Percentiles rank a stretch among this genome's conserved stretches.
These are phyloP conservation scores for Struthidea cinerea DNA, from an alignment of 2,113 vertebrate genomes.

Conservation along the genomic window DNA sequence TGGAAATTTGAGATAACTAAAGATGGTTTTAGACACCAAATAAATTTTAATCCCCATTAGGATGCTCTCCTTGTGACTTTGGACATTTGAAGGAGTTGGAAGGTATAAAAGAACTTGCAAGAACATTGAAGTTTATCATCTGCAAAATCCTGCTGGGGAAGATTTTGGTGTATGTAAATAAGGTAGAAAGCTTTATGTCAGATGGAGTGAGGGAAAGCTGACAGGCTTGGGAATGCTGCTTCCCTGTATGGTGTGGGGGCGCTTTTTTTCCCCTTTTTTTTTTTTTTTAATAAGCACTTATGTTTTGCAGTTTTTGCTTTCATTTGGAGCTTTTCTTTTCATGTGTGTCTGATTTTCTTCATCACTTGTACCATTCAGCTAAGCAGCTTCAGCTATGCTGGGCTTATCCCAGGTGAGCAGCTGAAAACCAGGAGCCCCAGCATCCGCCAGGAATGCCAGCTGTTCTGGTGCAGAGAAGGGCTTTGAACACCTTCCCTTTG, in stretches of 20 bases:
- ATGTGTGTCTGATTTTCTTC: background rate
- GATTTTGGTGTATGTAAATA: background rate
- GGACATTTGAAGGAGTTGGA: background rate
- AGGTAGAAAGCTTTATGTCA: background rate
- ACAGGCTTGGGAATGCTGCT: background rate
- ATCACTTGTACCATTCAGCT: background rate
- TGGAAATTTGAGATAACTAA: background rate
- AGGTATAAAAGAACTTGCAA: background rate
- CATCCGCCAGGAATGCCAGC: background rate
- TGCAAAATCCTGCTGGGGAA: background rate
- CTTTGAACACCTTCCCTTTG: background rate
- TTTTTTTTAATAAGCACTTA: background rate
- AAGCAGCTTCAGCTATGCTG: background rate
- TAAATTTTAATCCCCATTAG: background rate
- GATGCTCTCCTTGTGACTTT: background rate
- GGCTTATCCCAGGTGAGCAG: background rate
- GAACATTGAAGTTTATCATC: background rate
- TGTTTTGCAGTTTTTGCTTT: conserved; percentile 17
- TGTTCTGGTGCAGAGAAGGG: background rate
- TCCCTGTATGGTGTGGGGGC: background rate
- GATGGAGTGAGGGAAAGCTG: background rate
- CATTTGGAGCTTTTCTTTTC: conserved; percentile 4
- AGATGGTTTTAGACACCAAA: background rate
- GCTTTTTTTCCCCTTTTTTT: accelerated
- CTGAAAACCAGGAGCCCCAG: background rate